Evolutionary conservation across 2,113 vertebrate genomes (phyloP), one percentile per base, ranked within the genome.

Genomic region (Megalops atlanticus): DNA sequence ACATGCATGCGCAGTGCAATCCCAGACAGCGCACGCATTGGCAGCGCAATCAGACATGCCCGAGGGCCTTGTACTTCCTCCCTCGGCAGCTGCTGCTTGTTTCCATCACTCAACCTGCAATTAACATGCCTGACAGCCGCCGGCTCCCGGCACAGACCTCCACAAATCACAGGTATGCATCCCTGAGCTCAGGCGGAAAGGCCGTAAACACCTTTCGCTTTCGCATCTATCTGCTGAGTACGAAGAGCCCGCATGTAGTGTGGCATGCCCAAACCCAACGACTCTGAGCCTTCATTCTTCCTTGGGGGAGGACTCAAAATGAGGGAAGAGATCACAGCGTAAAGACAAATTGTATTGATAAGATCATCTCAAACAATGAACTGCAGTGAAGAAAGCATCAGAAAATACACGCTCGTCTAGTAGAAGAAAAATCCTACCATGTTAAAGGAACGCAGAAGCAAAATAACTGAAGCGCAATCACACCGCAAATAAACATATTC

Each of bases 161-260:
- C 84, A 83, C 85, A 91, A 92, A 93, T 88, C 87, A 90, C 89
- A 93, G 90, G 89, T 92, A 88, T 91, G 86, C 84, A 89, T 87
- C 89, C 90, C 89, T 88, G 82, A 85, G 84, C 88, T 91, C 87
- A 84, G 87, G 85, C 91, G 85, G 88, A 81, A 87, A 86, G 82
- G 38, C 86, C 81, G 87, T 87, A 89, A 92, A 92, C 87, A 87
- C 89, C 76, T 85, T 86, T 84, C 86, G 82, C 78, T 84, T 83
- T 79, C 84, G 85, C 85, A 85, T 85, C 86, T 88, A 86, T 79
- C 87, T 33, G 40, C 35, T 64, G 18, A 41, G 54, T 76, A 69
- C 76, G 71, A 73, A 12, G n/a, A 36, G 76, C 77, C 64, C 82
- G 31, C 75, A 27, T 36, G 35, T 54, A 68, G 52, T n/a, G 21